Evolutionary conservation across 2,888 invertebrate species (phyloP), one percentile per base, ranked within the genome.

Genomic region (Sepioteuthis lessoniana): DNA sequence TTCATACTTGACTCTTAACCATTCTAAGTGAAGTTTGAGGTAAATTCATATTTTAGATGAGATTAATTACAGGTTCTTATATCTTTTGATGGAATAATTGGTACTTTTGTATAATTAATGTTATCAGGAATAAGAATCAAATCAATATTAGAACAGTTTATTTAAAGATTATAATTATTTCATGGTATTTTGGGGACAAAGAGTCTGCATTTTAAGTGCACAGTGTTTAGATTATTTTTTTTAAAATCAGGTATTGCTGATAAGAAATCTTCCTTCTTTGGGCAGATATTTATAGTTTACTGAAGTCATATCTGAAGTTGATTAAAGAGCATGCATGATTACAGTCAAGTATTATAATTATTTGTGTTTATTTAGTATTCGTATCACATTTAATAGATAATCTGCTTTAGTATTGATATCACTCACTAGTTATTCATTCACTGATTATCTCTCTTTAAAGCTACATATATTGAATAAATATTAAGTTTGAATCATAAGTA

Each of bases 61-160:
- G 76, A 31, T 76, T 76, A 76, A 76, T 76, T n/a, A 76, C 76
- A 76, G 76, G n/a, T 76, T n/a, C 76, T 76, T 76, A n/a, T 76
- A 76, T 76, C 76, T n/a, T 76, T 76, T 76, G 19, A 76, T 76
- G 19, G 16, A n/a, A n/a, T 76, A 76, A 76, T 76, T 76, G n/a
- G 76, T 76, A 76, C 76, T 76, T 76, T n/a, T 13, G 1, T n/a
- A n/a, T 76, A 76, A 50, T 50, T 50, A 50, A n/a, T 76, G 31
- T 76, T n/a, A 76, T 76, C 76, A n/a, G n/a, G n/a, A 76, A 76
- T 76, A 60, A 19, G 50, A 50, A 50, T 50, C 19, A 19, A 50
- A 50, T 50, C 50, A 50, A 50, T 50, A 50, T 50, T 50, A 16
- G 50, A 50, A 50, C 50, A 50, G 50, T 60, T 60, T 60, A 60